A percentile compares a stretch with the other conserved stretches of the same genome.
Conservation (phyloP, 2,888 invertebrate genomes). For the Meteorus cinctellus region DNA sequence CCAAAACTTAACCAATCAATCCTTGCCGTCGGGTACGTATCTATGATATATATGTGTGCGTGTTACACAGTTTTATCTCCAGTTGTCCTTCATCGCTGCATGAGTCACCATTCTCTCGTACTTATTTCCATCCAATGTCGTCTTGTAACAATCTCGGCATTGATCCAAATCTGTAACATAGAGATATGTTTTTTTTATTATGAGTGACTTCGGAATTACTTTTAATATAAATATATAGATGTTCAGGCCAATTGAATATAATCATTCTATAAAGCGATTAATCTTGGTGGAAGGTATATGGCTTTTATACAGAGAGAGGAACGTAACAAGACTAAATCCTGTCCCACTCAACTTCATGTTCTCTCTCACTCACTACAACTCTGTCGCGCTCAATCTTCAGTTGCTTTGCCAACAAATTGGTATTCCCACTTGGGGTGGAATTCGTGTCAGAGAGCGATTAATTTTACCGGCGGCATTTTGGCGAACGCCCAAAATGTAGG, state of each 20-base stretch:
- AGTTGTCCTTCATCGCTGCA: slow-evolving; percentile 3
- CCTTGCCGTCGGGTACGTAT: neutral
- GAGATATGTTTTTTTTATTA: slow-evolving; percentile 11
- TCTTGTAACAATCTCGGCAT: slow-evolving; percentile 25
- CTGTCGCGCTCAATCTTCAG: slow-evolving; percentile 21
- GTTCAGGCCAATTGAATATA: slow-evolving; percentile 17
- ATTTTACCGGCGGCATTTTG: slow-evolving; percentile 67
- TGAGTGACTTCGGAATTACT: neutral
- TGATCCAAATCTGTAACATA: slow-evolving; percentile 41
- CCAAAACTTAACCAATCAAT: slow-evolving; percentile 30
- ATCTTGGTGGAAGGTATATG: slow-evolving; percentile 32
- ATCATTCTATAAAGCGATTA: slow-evolving; percentile 29
- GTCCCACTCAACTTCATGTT: slow-evolving; percentile 5
- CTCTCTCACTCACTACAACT: slow-evolving; percentile 27
- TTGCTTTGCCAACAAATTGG: slow-evolving; percentile 62
- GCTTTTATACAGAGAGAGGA: neutral
- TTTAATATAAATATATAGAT: slow-evolving; percentile 1
- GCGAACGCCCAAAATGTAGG: slow-evolving; percentile 56
- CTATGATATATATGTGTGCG: slow-evolving; percentile 4
- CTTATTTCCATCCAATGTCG: slow-evolving; percentile 13
- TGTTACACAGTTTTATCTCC: slow-evolving; percentile 15
- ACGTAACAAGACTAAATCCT: slow-evolving; percentile 22
- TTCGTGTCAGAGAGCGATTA: slow-evolving; percentile 69
- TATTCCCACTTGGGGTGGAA: slow-evolving; percentile 67
- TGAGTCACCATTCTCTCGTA: neutral